Evolutionary conservation across 2,113 vertebrate genomes (phyloP).

Genomic region (Rana temporaria): DNA sequence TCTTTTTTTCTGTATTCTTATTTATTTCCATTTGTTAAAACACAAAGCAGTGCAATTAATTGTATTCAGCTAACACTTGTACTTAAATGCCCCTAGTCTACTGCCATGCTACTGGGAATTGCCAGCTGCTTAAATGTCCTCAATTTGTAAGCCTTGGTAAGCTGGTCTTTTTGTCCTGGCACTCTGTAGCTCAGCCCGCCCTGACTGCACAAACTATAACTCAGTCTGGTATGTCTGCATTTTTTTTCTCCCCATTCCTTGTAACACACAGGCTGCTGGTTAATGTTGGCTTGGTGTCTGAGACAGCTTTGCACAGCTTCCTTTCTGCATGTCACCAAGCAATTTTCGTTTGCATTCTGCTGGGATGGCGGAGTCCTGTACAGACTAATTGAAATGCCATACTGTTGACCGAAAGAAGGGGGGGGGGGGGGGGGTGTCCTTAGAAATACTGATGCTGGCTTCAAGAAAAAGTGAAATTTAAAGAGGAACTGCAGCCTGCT

Average conservation of each 20-base stretch:
- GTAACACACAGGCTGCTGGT: conserved; percentile 32
- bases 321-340: conserved; percentile 28
- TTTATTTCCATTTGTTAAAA: too few relatives aligned
- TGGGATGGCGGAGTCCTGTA: conserved; percentile 21
- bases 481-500: too few relatives aligned
- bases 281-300: conserved; percentile 32
- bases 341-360: conserved; percentile 39
- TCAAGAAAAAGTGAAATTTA: neutral
- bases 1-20: too few relatives aligned
- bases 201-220: conserved; percentile 37
- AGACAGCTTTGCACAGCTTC: conserved; percentile 38
- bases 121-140: neutral
- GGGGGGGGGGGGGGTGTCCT: too few relatives aligned
- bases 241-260: conserved; percentile 17
- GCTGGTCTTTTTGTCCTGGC: conserved; percentile 10
- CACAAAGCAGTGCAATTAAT: neutral
- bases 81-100: neutral
- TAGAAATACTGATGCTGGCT: conserved; percentile 12
- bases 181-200: conserved; percentile 11
- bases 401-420: conserved; percentile 10
- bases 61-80: neutral
- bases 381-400: conserved; percentile 42
- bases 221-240: conserved; percentile 46
- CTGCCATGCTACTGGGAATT: neutral
- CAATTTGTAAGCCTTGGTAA: neutral